These are phyloP conservation scores for Apodemia mormo DNA, from an alignment of 2,888 invertebrate genomes.

Conservation along the genomic window DNA sequence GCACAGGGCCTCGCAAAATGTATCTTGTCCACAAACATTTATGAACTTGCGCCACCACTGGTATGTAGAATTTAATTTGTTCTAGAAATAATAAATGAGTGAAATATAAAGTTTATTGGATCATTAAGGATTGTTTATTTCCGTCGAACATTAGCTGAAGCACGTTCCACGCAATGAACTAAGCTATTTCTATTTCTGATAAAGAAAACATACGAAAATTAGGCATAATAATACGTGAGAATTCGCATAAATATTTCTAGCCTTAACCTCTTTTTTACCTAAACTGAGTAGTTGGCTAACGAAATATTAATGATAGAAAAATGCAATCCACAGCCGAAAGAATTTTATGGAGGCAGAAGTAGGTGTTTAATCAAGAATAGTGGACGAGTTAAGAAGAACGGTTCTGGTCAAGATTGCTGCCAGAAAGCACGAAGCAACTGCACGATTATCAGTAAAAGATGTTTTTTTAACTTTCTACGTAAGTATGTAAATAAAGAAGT, in stretches of 20 bases:
- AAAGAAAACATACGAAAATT: constrained; percentile 3
- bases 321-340: neutral
- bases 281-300: neutral
- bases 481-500: no score
- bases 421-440: no score
- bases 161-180: constrained; percentile 25
- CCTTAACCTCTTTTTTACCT: neutral
- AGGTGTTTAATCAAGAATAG: neutral
- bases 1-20: no score
- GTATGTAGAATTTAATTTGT: neutral
- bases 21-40: no score
- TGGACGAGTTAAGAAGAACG: no score
- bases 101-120: constrained; percentile 12
- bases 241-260: neutral
- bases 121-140: constrained; percentile 19
- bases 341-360: neutral
- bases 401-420: no score
- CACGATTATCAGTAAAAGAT: no score
- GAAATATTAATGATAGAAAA: neutral
- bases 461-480: no score
- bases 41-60: no score
- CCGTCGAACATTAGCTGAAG: constrained; percentile 27
- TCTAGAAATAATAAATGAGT: constrained; percentile 13
- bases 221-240: constrained; percentile 10
- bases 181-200: constrained; percentile 22